phyloP scores from a whole-genome alignment of 2,113 vertebrate species.

The Peromyscus leucopus region DNA sequence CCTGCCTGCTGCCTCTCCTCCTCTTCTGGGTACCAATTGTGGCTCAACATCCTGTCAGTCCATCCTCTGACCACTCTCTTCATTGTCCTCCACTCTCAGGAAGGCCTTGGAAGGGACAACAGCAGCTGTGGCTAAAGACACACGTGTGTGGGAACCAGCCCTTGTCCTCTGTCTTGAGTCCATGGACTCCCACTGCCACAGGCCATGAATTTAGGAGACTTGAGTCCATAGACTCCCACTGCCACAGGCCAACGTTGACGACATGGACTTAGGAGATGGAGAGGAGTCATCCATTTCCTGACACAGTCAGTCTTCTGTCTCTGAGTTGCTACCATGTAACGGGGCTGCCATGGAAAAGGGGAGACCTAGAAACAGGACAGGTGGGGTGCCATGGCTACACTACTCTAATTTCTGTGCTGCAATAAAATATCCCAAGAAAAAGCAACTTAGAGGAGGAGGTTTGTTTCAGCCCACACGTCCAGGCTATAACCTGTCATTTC shows the following conservation, averaged over 20 bases:
- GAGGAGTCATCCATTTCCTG: not conserved
- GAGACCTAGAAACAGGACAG: not conserved
- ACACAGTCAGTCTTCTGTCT: not conserved
- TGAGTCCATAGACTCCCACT: too few species aligned
- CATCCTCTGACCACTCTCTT: not conserved
- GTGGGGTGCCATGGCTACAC: too few species aligned
- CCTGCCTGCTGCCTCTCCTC: too few species aligned
- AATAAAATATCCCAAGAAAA: not conserved
- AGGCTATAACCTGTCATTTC: not conserved
- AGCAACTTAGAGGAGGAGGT: not conserved
- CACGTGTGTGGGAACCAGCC: too few species aligned
- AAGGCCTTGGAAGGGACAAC: not conserved
- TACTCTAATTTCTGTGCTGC: not conserved
- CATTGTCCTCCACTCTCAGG: not conserved
- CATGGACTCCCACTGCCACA: accelerated
- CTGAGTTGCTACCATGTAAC: not conserved
- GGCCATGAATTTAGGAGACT: not conserved
- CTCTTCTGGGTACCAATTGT: not conserved
- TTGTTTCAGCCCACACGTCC: not conserved
- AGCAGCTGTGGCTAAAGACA: accelerated
- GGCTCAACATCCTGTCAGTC: not conserved
- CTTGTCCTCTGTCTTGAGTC: too few species aligned
- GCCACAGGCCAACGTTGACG: not conserved
- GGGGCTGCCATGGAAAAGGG: not conserved
- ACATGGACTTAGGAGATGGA: not conserved